phyloP scores from a whole-genome alignment of 2,797 vertebrate species.

The Harpagifer antarcticus region DNA sequence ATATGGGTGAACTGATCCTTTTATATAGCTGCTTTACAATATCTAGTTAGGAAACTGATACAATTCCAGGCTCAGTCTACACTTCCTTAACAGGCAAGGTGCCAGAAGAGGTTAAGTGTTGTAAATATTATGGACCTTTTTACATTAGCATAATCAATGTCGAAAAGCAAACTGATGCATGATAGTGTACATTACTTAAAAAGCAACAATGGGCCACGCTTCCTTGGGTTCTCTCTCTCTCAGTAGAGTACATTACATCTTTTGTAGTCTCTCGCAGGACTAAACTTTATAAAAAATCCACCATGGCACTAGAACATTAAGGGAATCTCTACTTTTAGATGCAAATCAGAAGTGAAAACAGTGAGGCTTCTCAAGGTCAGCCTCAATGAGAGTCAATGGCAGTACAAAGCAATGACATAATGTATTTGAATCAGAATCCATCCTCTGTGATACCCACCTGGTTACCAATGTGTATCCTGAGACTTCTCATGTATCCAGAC shows the following conservation, averaged over 20 bases:
- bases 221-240: slow-evolving; percentile 4
- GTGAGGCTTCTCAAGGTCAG: neutral
- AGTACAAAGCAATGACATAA: slow-evolving; percentile 27
- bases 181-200: slow-evolving; percentile 8
- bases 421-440: slow-evolving; percentile 1
- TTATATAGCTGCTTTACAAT: neutral
- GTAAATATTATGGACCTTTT: slow-evolving; percentile 8
- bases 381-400: slow-evolving; percentile 2
- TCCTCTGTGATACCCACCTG: slow-evolving; percentile 27
- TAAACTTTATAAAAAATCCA: slow-evolving; percentile 1
- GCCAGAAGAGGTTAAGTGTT: slow-evolving; percentile 28
- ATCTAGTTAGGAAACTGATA: neutral
- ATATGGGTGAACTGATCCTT: slow-evolving; percentile 3
- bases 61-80: neutral
- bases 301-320: slow-evolving; percentile 21
- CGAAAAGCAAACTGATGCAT: neutral
- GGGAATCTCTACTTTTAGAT: slow-evolving; percentile 24
- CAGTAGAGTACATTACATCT: neutral
- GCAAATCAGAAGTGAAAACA: slow-evolving; percentile 13
- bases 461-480: slow-evolving; percentile 30
- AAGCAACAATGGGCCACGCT: neutral
- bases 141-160: neutral
- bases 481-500: slow-evolving; percentile 13
- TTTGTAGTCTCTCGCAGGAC: neutral
- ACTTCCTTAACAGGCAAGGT: neutral